phyloP scores from a whole-genome alignment of 2,888 invertebrate genomes.

The Ormyrus rosae region DNA sequence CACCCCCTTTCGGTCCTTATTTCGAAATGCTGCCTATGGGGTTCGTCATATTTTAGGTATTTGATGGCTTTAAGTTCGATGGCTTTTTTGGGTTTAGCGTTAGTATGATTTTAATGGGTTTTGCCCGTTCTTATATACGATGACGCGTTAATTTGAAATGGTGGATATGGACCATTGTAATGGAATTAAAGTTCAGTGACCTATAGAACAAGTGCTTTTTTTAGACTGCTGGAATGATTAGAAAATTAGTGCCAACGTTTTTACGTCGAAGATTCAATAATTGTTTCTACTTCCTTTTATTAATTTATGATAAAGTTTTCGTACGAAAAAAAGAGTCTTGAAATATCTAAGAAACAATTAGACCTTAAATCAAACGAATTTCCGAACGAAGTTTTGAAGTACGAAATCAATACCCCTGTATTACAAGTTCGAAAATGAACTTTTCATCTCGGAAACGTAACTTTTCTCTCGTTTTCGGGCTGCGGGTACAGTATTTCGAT shows the following conservation, averaged over 20 bases:
- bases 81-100: too few relatives aligned
- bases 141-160: too few relatives aligned
- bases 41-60: conserved; percentile 6
- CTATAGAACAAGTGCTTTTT: too few relatives aligned
- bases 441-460: conserved; percentile 38
- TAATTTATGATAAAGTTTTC: not conserved
- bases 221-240: too few relatives aligned
- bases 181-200: too few relatives aligned
- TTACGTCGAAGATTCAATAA: too few relatives aligned
- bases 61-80: too few relatives aligned
- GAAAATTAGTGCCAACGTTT: too few relatives aligned
- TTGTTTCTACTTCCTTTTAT: too few relatives aligned
- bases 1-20: conserved; percentile 8
- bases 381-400: not conserved
- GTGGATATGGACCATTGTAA: too few relatives aligned
- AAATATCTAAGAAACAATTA: not conserved
- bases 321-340: not conserved
- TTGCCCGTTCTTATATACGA: too few relatives aligned
- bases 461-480: conserved; percentile 39
- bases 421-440: conserved; percentile 23
- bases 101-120: too few relatives aligned
- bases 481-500: conserved; percentile 62
- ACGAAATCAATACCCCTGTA: not conserved
- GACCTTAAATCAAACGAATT: not conserved
- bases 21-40: not conserved